Percentiles rank a stretch among this genome's conserved stretches.
These are phyloP conservation scores for Crotalus helleri DNA, from an alignment of 2,113 vertebrate species.

Conservation along the genomic window DNA sequence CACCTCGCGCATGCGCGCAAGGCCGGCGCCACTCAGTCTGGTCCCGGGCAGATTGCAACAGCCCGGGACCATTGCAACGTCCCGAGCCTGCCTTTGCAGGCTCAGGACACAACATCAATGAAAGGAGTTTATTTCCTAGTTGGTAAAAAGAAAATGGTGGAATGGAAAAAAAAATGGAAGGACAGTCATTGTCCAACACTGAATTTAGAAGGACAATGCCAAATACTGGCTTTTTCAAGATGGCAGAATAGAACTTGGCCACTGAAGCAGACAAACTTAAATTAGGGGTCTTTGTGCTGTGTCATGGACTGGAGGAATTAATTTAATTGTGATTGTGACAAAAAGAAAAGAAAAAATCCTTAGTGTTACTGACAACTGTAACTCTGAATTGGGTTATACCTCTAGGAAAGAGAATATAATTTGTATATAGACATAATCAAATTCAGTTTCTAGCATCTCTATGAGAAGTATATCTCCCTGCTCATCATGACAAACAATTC, in stretches of 20 bases:
- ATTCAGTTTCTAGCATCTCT: background rate
- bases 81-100: too few species aligned
- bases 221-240: background rate
- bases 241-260: background rate
- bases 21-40: too few species aligned
- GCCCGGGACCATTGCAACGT: too few species aligned
- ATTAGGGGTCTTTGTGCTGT: background rate
- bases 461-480: background rate
- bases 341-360: background rate
- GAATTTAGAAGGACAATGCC: background rate
- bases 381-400: background rate
- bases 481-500: background rate
- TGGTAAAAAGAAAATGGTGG: background rate
- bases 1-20: too few species aligned
- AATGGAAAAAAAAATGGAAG: background rate
- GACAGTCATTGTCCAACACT: background rate
- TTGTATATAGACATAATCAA: background rate
- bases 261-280: background rate
- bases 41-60: too few species aligned
- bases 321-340: background rate
- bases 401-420: background rate
- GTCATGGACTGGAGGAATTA: background rate
- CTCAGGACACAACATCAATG: background rate
- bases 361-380: background rate
- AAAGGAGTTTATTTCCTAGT: background rate